Evolutionary conservation across 2,113 vertebrate genomes (phyloP).

Genomic region (Phasianus colchicus): DNA sequence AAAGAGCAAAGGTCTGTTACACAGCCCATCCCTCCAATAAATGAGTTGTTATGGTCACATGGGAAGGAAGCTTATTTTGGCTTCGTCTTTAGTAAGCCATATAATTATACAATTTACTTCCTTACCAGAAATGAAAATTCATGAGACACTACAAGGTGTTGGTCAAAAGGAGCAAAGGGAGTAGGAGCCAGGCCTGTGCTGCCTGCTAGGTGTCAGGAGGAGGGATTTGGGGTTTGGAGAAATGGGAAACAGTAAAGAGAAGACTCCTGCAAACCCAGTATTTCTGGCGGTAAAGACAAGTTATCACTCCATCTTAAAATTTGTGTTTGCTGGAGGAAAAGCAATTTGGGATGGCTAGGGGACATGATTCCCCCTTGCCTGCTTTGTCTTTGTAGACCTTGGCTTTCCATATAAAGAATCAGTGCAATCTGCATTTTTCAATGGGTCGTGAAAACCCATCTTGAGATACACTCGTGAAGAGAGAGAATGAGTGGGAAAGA

Average conservation of each 20-base stretch:
- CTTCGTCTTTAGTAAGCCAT: neutral
- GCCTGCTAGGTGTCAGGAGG: neutral
- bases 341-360: rapidly evolving
- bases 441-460: neutral
- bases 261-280: neutral
- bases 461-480: neutral
- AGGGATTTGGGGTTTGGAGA: neutral
- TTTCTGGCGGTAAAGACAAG: neutral
- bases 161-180: neutral
- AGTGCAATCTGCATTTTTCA: neutral
- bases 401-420: neutral
- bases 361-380: rapidly evolving
- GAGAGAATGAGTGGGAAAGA: neutral
- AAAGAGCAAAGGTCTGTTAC: neutral
- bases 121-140: neutral
- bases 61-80: neutral
- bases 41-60: too few relatives aligned
- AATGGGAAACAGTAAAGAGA: rapidly evolving
- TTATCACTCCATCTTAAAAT: neutral
- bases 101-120: neutral
- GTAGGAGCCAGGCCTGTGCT: rapidly evolving
- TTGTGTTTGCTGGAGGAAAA: neutral
- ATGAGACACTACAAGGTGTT: too few relatives aligned
- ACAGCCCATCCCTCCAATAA: neutral
- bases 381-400: neutral